Conservation (phyloP, 2,797 vertebrate genomes). For the Antrozous pallidus region DNA sequence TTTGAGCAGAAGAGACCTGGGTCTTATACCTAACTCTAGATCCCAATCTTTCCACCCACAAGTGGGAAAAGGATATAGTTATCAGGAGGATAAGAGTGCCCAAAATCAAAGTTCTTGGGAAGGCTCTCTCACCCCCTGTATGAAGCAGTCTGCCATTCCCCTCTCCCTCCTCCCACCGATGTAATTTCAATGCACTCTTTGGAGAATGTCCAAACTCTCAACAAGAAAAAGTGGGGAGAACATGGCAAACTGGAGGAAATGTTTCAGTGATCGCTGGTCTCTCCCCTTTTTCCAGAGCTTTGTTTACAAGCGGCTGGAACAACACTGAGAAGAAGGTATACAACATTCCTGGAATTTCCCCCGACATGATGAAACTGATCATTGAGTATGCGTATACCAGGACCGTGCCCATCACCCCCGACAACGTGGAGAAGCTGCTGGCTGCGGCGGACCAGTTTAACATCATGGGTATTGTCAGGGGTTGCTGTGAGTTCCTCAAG, state of each 20-base stretch:
- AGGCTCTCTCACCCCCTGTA: background rate
- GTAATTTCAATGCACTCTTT: background rate
- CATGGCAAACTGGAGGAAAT: background rate
- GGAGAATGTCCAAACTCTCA: background rate
- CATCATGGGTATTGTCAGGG: conserved; percentile 79
- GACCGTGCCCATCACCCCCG: conserved; percentile 76
- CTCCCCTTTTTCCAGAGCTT: conserved; percentile 74
- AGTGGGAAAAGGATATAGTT: background rate
- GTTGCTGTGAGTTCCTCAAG: conserved; percentile 85
- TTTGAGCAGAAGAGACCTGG: background rate
- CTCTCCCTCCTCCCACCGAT: background rate
- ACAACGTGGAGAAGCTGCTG: conserved; percentile 83
- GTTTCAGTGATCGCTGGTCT: conserved; percentile 13
- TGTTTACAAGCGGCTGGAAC: conserved; percentile 85
- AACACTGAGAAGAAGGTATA: conserved; percentile 78
- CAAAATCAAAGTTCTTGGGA: background rate
- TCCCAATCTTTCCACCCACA: background rate
- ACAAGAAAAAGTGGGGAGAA: background rate
- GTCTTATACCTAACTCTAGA: background rate
- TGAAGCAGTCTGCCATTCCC: background rate
- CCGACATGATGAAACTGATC: conserved; percentile 84
- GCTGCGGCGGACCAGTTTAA: conserved; percentile 85
- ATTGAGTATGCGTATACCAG: conserved; percentile 86
- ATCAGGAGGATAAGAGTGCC: background rate
- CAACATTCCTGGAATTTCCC: conserved; percentile 82